phyloP scores from a whole-genome alignment of 2,113 vertebrate species.

The Chaetorhynchus papuensis region DNA sequence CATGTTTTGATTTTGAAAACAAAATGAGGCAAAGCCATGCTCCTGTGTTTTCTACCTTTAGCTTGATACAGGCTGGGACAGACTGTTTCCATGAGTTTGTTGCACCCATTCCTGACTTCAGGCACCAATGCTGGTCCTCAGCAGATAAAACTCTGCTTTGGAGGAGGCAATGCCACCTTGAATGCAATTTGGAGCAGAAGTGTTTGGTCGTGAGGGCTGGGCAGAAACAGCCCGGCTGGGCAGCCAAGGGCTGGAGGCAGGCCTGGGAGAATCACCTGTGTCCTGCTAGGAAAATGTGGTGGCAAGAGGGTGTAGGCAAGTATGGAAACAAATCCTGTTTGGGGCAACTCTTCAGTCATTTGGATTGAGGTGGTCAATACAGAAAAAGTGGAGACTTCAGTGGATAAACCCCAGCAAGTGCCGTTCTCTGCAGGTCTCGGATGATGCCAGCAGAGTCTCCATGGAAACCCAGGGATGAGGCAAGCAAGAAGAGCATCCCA shows the following conservation, averaged over 20 bases:
- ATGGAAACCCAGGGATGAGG: not conserved
- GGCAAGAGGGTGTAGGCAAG: not conserved
- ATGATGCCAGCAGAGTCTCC: not conserved
- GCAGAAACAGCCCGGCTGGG: not conserved
- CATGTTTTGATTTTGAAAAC: not conserved
- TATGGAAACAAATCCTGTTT: not conserved
- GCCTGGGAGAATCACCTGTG: not conserved
- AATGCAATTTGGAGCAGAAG: not conserved
- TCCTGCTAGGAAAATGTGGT: not conserved
- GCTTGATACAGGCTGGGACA: not conserved
- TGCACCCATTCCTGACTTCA: not conserved
- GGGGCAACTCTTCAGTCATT: not conserved
- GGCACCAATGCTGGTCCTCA: not conserved
- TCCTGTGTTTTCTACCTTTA: not conserved
- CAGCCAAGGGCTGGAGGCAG: not conserved
- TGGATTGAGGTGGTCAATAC: not conserved
- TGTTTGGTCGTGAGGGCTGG: not conserved
- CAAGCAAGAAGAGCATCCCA: not conserved
- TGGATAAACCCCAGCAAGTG: not conserved
- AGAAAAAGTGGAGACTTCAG: not conserved
- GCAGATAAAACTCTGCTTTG: not conserved
- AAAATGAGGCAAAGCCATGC: not conserved
- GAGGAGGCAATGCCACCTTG: accelerated
- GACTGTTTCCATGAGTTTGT: not conserved
- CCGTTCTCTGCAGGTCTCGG: not conserved